Base-by-base conservation (phyloP, 2,113 vertebrate species). In the Hystrix brachyura region DNA sequence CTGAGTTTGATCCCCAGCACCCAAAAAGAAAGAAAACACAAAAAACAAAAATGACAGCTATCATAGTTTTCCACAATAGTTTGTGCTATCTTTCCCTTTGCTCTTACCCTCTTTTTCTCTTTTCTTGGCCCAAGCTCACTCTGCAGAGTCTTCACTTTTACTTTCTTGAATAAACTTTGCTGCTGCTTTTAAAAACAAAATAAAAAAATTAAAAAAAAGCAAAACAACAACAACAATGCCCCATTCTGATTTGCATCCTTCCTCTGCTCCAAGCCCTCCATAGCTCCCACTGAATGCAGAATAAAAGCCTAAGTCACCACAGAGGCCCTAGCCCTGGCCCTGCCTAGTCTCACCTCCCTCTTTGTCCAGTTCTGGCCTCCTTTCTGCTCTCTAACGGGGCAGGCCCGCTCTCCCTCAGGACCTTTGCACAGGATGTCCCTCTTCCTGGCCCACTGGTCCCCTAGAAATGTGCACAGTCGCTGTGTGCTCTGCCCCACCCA, bases 401-500 rank as follows among this genome's bases (percentile, higher is more conserved):
- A 9, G 67, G 29, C 19, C 9, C 13, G 2, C 43, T 62, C 48
- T 4, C 34, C 94, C 82, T 46, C 51, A 19, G 87, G 65, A 7
- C 95, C 34, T 84, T 81, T 32, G 65, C 51, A 21, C 83, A 3
- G 6, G 14, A 64, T 65, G 53, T 85, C 8, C 57, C 32, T 1
- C 38, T 64, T 19, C 29, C 74, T 8, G 53, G 53, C 53, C 46
- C 3, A 6, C 32, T 23, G 17, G 4, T 55, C n/a, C 13, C 82
- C 74, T 43, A 4, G 67, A 86, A 51, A 29, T 29, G 1, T 6
- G 15, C 51, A 21, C 67, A 67, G 32, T 15, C 1, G 18, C 19
- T n/a, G 0, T 23, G 12, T 64, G 17, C 27, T 12, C 4, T 15
- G 21, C 10, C 59, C 7, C 18, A 0, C 11, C 48, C 23, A 0